Conservation (phyloP, 2,113 vertebrate genomes). For the Columbina picui region DNA sequence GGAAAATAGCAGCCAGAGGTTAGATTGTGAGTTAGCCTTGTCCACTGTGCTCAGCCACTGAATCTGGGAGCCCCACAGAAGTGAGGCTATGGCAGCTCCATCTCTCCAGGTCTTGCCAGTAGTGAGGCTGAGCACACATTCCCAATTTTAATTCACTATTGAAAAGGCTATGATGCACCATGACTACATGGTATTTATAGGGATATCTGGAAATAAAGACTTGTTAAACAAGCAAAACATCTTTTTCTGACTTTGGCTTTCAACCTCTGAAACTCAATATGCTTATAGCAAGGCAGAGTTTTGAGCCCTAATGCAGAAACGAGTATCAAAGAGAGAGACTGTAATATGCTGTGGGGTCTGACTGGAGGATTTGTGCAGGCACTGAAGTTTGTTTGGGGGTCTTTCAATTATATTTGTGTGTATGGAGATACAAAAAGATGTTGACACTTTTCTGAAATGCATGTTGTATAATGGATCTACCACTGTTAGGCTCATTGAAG, state of each 20-base stretch:
- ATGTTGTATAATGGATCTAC: not conserved
- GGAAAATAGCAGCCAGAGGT: not conserved
- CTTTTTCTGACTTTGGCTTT: not conserved
- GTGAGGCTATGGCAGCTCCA: not conserved
- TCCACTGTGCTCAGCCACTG: not conserved
- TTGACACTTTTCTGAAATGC: not conserved
- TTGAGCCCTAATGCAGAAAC: not conserved
- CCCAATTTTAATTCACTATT: not conserved
- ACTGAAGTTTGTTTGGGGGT: not conserved
- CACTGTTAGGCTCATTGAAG: not conserved
- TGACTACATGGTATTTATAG: not conserved
- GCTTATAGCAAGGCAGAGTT: not conserved
- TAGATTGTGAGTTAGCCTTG: not conserved
- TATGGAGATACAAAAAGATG: not conserved
- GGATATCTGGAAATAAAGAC: not conserved
- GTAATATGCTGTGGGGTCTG: not conserved
- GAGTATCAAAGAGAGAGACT: not conserved
- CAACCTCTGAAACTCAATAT: not conserved
- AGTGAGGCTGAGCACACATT: not conserved
- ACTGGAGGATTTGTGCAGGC: not conserved
- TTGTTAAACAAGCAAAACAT: not conserved
- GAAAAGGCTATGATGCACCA: not conserved
- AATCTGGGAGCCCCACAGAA: not conserved
- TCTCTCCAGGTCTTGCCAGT: not conserved
- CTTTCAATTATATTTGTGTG: not conserved